Conservation (phyloP, 2,888 invertebrate species). For the Eupithecia insigniata region DNA sequence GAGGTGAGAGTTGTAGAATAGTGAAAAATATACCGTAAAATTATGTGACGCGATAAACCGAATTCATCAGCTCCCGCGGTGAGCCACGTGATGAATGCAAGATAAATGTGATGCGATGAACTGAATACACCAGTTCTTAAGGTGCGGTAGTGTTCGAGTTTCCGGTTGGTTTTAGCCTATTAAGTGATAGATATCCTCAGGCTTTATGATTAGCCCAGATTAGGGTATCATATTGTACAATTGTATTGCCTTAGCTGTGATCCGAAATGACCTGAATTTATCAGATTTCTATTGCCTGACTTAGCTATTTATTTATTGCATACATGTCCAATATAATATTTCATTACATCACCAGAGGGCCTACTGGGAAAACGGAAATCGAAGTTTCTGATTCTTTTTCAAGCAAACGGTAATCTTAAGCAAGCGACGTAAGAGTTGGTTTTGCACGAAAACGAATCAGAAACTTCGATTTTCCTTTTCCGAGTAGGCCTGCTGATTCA, state of each 20-base stretch:
- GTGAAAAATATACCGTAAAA: neutral
- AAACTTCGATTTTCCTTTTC: too few species aligned
- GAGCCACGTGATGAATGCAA: neutral
- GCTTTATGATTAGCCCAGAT: neutral
- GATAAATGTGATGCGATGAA: too few species aligned
- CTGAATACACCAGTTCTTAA: too few species aligned
- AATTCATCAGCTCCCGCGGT: neutral
- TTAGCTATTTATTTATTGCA: too few species aligned
- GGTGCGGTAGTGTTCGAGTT: too few species aligned
- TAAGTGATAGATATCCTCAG: neutral
- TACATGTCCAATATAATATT: too few species aligned
- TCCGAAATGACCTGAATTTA: neutral
- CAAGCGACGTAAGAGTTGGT: too few species aligned
- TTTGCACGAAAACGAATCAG: too few species aligned
- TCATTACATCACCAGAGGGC: neutral
- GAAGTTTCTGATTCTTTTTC: too few species aligned
- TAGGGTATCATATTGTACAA: neutral
- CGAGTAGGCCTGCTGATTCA: too few species aligned
- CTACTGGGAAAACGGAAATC: too few species aligned
- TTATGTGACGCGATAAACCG: neutral
- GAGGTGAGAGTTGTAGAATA: slow-evolving; percentile 50
- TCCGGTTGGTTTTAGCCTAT: neutral
- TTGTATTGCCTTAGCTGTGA: neutral
- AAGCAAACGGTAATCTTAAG: too few species aligned
- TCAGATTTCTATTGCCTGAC: neutral